Percentiles rank a stretch among this genome's conserved stretches.
Conservation (phyloP, 2,113 vertebrate species). For the Caracal caracal region DNA sequence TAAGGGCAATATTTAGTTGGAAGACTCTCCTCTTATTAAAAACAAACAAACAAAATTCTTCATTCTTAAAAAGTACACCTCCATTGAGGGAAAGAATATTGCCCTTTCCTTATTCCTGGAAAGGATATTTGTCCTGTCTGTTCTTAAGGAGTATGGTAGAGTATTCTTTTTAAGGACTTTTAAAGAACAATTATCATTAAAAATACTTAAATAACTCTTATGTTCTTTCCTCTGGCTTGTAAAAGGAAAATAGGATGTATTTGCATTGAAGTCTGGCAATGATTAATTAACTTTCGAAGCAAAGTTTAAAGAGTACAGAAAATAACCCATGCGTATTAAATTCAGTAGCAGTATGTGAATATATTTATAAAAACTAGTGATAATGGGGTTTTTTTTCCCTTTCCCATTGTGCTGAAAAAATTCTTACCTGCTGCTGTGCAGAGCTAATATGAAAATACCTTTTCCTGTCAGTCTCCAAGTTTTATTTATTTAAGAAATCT, state of each 20-base stretch:
- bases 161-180: constrained; percentile 50
- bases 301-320: constrained; percentile 52
- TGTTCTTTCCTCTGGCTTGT: constrained; percentile 18
- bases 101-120: neutral
- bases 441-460: constrained; percentile 48
- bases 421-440: constrained; percentile 59
- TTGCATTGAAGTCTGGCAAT: constrained; percentile 39
- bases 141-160: neutral
- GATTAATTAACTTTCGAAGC: constrained; percentile 53
- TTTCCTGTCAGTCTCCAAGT: constrained; percentile 30
- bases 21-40: neutral
- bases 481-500: constrained; percentile 55
- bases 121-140: neutral
- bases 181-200: neutral
- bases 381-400: neutral
- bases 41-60: neutral
- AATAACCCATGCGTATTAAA: constrained; percentile 52
- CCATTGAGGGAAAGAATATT: neutral
- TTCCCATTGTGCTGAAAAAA: constrained; percentile 54
- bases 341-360: constrained; percentile 69
- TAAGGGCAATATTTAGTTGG: constrained; percentile 10
- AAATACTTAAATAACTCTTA: constrained; percentile 65
- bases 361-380: constrained; percentile 47
- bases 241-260: constrained; percentile 51
- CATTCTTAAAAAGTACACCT: constrained; percentile 1